Conservation (phyloP, 2,888 invertebrate genomes). For the Lithophane socia region DNA sequence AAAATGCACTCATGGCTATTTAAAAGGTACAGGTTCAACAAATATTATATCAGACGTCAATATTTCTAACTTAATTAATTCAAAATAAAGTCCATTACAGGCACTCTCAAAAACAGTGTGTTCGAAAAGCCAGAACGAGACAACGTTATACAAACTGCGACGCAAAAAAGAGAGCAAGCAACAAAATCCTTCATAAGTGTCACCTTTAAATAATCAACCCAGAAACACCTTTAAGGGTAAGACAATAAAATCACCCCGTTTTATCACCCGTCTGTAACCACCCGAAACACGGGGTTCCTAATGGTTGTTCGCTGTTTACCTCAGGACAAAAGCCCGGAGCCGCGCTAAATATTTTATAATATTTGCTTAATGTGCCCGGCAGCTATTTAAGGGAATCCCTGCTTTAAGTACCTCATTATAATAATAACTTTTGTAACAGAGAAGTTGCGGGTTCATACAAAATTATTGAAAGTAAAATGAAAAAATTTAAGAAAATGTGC, state of each 20-base stretch:
- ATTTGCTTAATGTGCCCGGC: slow-evolving; percentile 74
- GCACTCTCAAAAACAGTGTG: not conserved
- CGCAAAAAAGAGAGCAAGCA: slow-evolving; percentile 20
- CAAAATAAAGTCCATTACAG: not conserved
- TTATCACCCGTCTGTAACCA: slow-evolving; percentile 48
- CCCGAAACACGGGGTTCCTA: slow-evolving; percentile 64
- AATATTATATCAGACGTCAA: not conserved
- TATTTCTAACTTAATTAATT: not conserved
- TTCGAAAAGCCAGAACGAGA: slow-evolving; percentile 7
- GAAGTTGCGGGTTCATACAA: slow-evolving; percentile 39
- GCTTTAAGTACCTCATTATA: slow-evolving; percentile 67
- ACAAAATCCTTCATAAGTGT: slow-evolving; percentile 25
- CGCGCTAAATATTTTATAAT: slow-evolving; percentile 78
- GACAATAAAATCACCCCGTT: slow-evolving; percentile 64
- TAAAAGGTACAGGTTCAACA: not conserved
- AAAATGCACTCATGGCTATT: not conserved
- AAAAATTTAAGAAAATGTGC: not conserved
- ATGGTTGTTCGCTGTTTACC: slow-evolving; percentile 76
- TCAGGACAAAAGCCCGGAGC: slow-evolving; percentile 70
- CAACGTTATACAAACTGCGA: not conserved
- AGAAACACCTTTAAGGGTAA: slow-evolving; percentile 49
- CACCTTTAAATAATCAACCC: slow-evolving; percentile 47
- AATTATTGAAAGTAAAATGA: slow-evolving; percentile 2
- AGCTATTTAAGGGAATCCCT: slow-evolving; percentile 70
- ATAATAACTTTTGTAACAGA: slow-evolving; percentile 61